Base-by-base conservation (phyloP, 1,140 invertebrate species). In the Danaus plexippus region DNA sequence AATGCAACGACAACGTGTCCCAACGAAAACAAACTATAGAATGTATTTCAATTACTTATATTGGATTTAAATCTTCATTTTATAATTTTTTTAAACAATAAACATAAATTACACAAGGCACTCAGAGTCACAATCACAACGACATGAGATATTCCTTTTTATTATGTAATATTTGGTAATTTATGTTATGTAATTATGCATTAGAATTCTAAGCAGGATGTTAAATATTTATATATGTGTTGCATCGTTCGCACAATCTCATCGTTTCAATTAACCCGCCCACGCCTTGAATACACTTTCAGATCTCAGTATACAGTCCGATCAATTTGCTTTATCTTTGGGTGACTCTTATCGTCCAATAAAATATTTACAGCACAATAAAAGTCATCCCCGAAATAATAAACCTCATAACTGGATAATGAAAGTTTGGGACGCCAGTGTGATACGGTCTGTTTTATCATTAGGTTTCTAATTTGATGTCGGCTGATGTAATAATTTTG, bases 331-430 rank as follows among this genome's bases (percentile, higher is more conserved):
- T 78, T 83, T 86, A 86, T 86, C 80, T 79, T 13, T 55, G 54
- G 57, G 64, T 64, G 63, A 68, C 62, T 73, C 68, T 85, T 85
- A 84, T 84, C 83, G 63, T 54, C 50, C 58, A 69, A 76, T 84
- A 81, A 81, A 84, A 77, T 84, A 84, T 86, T 86, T 80, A 84
- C 78, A 76, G 76, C 78, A 77, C 71, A 78, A 80, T 85, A 83
- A 83, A 85, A 69, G 69, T 70, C 76, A 65, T 80, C 69, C 66
- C 63, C 69, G 62, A 71, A 80, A 81, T 81, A 84, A 84, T 80
- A 81, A 76, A 75, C 67, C 69, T 78, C 77, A 81, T 83, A 83
- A 77, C 64, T 64, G 62, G 74, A 76, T 80, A 82, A 61, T 52
- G 53, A 56, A 61, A 61, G 59, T 56, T 56, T 47, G 45, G 48